Evolutionary conservation across 2,888 invertebrate species (phyloP), one percentile per base, ranked within the genome.

Genomic region (Temnothorax rugatulus): DNA sequence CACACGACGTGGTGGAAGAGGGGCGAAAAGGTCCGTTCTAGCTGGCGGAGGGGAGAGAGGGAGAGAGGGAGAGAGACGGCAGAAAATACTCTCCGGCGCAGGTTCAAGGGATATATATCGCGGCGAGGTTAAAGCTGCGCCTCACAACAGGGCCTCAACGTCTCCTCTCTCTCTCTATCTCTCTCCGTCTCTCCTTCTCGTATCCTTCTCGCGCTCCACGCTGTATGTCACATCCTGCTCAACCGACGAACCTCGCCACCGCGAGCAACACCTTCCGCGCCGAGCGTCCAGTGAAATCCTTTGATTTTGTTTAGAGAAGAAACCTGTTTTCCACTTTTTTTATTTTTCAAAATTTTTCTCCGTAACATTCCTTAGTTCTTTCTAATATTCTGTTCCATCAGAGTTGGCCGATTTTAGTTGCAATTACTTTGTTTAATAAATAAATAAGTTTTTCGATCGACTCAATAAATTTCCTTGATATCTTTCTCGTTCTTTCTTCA

Each of bases 51-150:
- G 21, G 52, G 91, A 69, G 81, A 34, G 34, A 34, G 34, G 3
- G 29, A 29, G 29, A 29, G 29, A 29, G 29, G 7, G 34, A 34
- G 34, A 34, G 34, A 86, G 90, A 88, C 90, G 84, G 85, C 84
- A 90, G 91, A 91, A 92, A 93, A 93, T 93, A 94, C 93, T 92
- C 92, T 93, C 93, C 79, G 91, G 93, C 90, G 47, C 75, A 90
- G 92, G 95, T 95, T 95, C 95, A 95, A 94, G 95, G 95, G 95
- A 95, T 95, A 95, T 64, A 82, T 86, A 88, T 85, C 92, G 93
- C 92, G 95, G 95, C 92, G 95, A 90, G 88, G 88, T 90, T 90
- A 85, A 90, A 85, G 91, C 91, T 88, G 89, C 89, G 90, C 64
- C 44, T 88, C 89, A 88, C 92, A 90, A 89, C 90, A 91, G 91